phyloP scores from a whole-genome alignment of 2,888 invertebrate species.

The Dryomyza anilis region DNA sequence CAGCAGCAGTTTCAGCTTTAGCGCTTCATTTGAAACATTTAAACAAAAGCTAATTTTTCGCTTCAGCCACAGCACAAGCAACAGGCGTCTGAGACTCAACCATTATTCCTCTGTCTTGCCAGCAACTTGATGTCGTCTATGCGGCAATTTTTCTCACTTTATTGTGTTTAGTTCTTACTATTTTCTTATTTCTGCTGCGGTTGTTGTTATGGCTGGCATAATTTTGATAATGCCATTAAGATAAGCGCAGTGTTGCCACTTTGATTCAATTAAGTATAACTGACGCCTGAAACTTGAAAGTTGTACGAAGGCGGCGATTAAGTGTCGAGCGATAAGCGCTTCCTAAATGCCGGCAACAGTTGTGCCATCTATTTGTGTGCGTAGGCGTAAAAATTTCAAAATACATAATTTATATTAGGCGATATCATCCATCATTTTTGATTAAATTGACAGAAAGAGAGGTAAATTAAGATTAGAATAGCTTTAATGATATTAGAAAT shows the following conservation, averaged over 20 bases:
- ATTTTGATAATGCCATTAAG: conserved; percentile 25
- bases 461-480: background rate
- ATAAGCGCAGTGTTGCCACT: conserved; percentile 12
- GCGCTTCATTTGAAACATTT: background rate
- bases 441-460: too few relatives aligned
- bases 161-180: background rate
- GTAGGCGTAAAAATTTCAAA: too few relatives aligned
- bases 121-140: too few relatives aligned
- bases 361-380: too few relatives aligned
- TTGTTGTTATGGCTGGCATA: too few relatives aligned
- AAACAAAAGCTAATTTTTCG: background rate
- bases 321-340: background rate
- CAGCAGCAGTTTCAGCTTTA: background rate
- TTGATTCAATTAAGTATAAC: conserved; percentile 19
- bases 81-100: background rate
- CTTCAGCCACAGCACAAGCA: background rate
- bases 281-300: conserved; percentile 13
- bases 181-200: background rate
- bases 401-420: too few relatives aligned
- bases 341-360: background rate
- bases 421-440: too few relatives aligned
- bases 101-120: too few relatives aligned
- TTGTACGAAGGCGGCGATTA: conserved; percentile 3
- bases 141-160: background rate
- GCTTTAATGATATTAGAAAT: background rate